phyloP scores from a whole-genome alignment of 2,888 invertebrate species.

The Aproaerema taeniolella region DNA sequence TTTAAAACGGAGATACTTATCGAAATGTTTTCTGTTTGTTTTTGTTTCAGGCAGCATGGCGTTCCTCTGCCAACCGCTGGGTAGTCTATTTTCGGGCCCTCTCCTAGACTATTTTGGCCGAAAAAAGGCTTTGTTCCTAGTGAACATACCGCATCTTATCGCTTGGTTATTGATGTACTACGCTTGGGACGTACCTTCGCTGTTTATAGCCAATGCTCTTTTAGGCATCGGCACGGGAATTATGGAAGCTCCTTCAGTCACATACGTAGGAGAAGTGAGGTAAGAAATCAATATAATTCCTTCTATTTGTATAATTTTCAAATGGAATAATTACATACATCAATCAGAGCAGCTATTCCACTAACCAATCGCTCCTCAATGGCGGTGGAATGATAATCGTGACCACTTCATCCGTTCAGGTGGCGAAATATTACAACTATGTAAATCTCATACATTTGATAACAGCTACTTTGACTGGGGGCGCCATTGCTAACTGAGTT shows the following conservation, averaged over 20 bases:
- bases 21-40: too few species aligned
- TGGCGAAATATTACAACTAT: too few species aligned
- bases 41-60: slow-evolving; percentile 75
- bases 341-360: too few species aligned
- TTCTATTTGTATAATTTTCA: neutral
- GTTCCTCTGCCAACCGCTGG: slow-evolving; percentile 76
- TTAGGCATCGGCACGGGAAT: slow-evolving; percentile 77
- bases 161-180: slow-evolving; percentile 77
- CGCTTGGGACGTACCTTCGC: slow-evolving; percentile 59
- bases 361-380: too few species aligned
- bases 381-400: too few species aligned
- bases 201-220: slow-evolving; percentile 70
- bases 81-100: slow-evolving; percentile 76
- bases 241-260: slow-evolving; percentile 79
- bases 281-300: slow-evolving; percentile 24
- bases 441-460: too few species aligned
- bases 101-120: slow-evolving; percentile 74
- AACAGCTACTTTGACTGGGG: too few species aligned
- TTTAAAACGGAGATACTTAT: too few species aligned
- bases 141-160: slow-evolving; percentile 75
- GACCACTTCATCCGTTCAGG: too few species aligned
- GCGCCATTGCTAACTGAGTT: too few species aligned
- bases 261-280: slow-evolving; percentile 79
- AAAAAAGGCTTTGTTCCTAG: slow-evolving; percentile 72
- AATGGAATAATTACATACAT: too few species aligned